Conservation (phyloP, 2,113 vertebrate species). For the Myrmecophaga tridactyla region DNA sequence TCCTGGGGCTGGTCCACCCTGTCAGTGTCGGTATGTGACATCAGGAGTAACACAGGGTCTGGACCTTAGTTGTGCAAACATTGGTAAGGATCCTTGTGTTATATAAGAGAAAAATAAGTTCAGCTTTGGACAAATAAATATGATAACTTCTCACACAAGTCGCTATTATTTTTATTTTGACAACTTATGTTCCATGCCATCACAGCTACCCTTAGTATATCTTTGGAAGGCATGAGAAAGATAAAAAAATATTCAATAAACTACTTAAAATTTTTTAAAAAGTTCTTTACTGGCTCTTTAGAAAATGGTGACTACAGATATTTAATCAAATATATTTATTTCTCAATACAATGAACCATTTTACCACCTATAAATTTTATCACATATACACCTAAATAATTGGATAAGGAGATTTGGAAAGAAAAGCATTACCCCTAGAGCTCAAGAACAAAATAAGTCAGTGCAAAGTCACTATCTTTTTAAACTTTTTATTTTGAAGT, state of each 20-base stretch:
- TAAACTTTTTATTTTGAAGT: too few species aligned
- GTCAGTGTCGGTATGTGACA: not conserved
- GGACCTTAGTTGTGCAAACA: not conserved
- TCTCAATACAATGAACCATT: not conserved
- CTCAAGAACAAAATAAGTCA: not conserved
- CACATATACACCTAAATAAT: not conserved
- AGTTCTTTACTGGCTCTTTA: slow-evolving; percentile 12
- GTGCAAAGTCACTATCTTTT: slow-evolving; percentile 22
- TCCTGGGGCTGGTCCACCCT: not conserved
- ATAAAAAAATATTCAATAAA: not conserved
- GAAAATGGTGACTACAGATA: not conserved
- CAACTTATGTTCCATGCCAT: not conserved
- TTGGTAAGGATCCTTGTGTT: not conserved
- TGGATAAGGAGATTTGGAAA: not conserved
- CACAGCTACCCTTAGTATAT: not conserved
- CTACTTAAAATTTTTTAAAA: not conserved
- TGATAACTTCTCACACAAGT: not conserved
- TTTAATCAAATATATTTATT: slow-evolving; percentile 10
- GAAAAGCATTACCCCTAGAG: not conserved
- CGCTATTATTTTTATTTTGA: not conserved
- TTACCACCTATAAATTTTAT: not conserved
- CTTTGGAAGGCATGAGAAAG: not conserved
- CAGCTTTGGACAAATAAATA: not conserved
- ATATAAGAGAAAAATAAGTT: slow-evolving; percentile 31
- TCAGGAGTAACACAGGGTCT: not conserved